Base-by-base conservation (phyloP, 2,888 invertebrate genomes). In the Acanthosoma haemorrhoidale region DNA sequence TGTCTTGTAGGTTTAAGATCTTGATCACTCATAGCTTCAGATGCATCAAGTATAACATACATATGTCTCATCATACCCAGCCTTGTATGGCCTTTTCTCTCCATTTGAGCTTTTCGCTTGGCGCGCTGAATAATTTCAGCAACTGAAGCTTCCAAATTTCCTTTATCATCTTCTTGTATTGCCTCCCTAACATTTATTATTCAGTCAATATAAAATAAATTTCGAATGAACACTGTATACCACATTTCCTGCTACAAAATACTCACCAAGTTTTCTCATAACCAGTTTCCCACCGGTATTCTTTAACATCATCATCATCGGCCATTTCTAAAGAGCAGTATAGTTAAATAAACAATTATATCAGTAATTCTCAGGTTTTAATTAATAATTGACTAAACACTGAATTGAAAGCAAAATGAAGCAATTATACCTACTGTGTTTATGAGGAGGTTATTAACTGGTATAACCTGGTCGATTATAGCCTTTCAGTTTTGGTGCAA, bases 41-140 rank as follows among this genome's bases (percentile, higher is more conserved):
- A 98, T 79, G 93, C 90, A 80, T 99, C 99, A 3, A 99, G 81
- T 21, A 98, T 87, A 2, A 99, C 81, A 78, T 90, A 93, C 69
- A 99, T 80, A 81, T 99, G 97, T 60, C 99, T 85, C 98, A 99
- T 99, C 96, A 98, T 98, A 38, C 98, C 98, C 34, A 99, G 85
- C 70, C 95, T 87, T 51, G 94, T 89, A 73, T 92, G 91, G 8
- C 88, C 86, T 72, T 85, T 84, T 73, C 89, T 87, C 51, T 89
- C 86, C 36, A 86, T 83, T 72, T 88, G 87, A 0, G 91, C 84
- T 78, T 90, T 90, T 34, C 94, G 84, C 79, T 92, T 92, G 0
- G 94, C 94, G 78, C 91, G 90, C 78, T 93, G 92, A 68, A 97
- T 91, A 75, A 94, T 90, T 77, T 96, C 95, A 1, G 93, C 91